Evolutionary conservation across 2,797 vertebrate genomes (phyloP), one percentile per base, ranked within the genome.

Genomic region (Chaunax sp.): DNA sequence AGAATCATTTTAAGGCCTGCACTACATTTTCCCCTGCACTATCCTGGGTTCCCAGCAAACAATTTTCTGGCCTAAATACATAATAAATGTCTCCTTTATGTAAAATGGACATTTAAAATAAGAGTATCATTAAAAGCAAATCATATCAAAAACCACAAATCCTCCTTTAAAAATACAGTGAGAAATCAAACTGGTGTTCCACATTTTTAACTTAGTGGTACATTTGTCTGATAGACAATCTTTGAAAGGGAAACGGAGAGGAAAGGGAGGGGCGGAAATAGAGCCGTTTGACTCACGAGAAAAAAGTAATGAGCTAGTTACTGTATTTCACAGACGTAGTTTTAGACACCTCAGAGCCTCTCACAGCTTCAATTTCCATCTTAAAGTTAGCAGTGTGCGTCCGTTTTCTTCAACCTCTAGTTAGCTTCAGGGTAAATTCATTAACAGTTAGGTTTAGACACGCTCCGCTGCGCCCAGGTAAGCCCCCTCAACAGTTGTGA

Each of bases 191-290:
- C 28, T 5, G 2, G 22, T 47, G 8, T n/a, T n/a, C 7, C 46
- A 16, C 46, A 16, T 25, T 52, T 52, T 28, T 28, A 12, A 30
- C 8, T 12, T 5, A 72, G 83, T 63, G 35, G 28, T 0, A 0
- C 19, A 8, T 61, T 40, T 0, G 0, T 1, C 0, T 0, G 0
- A 23, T 13, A 82, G 35, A 83, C 26, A 46, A 87, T 87, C 89
- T 87, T 45, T 10, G 81, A 6, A 7, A 14, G 0, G 13, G 12
- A 15, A 44, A 15, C 1, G 7, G 18, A 9, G 55, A 56, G 74
- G 72, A 66, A 75, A 77, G 67, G 88, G 85, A 65, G 79, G 81
- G 83, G 77, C 88, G 87, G 89, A 90, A 89, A 81, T 25, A 76
- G 73, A 60, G 64, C 78, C 44, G 52, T 49, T 1, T 64, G 75